Conservation (phyloP, 2,888 invertebrate species). For the Nephrotoma guestfalica region DNA sequence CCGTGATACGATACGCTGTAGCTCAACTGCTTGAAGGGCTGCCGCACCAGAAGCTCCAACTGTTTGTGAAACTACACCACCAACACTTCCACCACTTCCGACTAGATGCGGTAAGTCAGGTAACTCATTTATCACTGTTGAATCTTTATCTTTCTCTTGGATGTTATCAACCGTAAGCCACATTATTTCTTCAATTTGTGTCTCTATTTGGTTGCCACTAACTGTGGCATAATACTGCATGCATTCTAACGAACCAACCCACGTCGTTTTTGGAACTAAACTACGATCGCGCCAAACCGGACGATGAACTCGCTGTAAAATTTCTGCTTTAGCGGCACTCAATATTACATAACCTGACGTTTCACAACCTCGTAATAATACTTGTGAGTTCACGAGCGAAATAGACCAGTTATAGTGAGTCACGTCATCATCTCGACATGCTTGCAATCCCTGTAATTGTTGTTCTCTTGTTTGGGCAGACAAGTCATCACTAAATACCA, state of each 20-base stretch:
- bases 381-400: constrained; percentile 40
- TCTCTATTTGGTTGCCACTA: constrained; percentile 51
- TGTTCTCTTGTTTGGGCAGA: constrained; percentile 59
- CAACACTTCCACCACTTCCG: constrained; percentile 90
- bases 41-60: constrained; percentile 67
- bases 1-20: constrained; percentile 92
- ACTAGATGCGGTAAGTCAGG: constrained; percentile 81
- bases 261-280: constrained; percentile 85
- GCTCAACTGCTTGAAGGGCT: constrained; percentile 46
- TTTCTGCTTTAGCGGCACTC: constrained; percentile 91
- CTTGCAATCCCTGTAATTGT: constrained; percentile 69
- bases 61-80: constrained; percentile 86
- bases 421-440: constrained; percentile 81
- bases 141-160: constrained; percentile 66
- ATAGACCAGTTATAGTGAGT: constrained; percentile 90
- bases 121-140: constrained; percentile 59
- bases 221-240: constrained; percentile 99
- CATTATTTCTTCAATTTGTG: constrained; percentile 68
- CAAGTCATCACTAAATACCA: constrained; percentile 93
- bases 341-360: constrained; percentile 94
- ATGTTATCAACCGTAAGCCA: constrained; percentile 94
- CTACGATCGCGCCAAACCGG: constrained; percentile 81
- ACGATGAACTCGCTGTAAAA: constrained; percentile 74
- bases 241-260: constrained; percentile 88
- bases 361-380: constrained; percentile 89